Conservation (phyloP, 2,888 invertebrate species). For the Gnatocerus cornutus region DNA sequence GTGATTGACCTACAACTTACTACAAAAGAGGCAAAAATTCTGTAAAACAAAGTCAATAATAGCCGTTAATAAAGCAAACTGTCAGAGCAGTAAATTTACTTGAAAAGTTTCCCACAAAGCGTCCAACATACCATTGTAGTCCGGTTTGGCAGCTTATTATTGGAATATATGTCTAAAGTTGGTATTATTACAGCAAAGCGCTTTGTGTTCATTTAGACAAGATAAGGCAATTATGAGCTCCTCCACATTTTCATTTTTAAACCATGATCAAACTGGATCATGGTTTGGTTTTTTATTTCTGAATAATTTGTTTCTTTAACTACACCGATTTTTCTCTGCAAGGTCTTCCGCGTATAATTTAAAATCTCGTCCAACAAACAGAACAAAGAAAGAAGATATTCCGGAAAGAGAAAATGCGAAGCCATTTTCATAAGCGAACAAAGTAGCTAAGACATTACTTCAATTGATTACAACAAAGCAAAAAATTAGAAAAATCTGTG, state of each 20-base stretch:
- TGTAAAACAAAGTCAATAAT: constrained; percentile 23
- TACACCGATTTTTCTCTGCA: constrained; percentile 28
- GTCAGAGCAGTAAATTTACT: constrained; percentile 40
- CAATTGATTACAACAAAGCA: constrained; percentile 25
- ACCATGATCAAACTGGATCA: neutral
- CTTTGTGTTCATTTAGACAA: constrained; percentile 42
- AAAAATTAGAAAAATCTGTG: constrained; percentile 18
- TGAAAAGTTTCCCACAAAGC: constrained; percentile 43
- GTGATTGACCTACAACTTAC: neutral
- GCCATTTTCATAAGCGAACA: constrained; percentile 33
- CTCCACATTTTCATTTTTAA: constrained; percentile 10
- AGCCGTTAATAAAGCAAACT: constrained; percentile 26
- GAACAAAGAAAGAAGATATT: constrained; percentile 24
- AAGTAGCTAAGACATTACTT: constrained; percentile 13
- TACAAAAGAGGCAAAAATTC: constrained; percentile 10
- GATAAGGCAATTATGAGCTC: constrained; percentile 38
- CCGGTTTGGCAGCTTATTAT: constrained; percentile 46
- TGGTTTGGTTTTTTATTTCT: neutral
- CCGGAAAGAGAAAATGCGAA: constrained; percentile 41
- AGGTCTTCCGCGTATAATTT: constrained; percentile 24
- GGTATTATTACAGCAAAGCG: constrained; percentile 35
- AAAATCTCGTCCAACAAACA: constrained; percentile 15
- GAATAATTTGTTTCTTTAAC: constrained; percentile 32
- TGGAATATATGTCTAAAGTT: constrained; percentile 47
- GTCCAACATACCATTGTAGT: constrained; percentile 39